phyloP scores from a whole-genome alignment of 2,797 vertebrate genomes.

The Crax fasciolata region DNA sequence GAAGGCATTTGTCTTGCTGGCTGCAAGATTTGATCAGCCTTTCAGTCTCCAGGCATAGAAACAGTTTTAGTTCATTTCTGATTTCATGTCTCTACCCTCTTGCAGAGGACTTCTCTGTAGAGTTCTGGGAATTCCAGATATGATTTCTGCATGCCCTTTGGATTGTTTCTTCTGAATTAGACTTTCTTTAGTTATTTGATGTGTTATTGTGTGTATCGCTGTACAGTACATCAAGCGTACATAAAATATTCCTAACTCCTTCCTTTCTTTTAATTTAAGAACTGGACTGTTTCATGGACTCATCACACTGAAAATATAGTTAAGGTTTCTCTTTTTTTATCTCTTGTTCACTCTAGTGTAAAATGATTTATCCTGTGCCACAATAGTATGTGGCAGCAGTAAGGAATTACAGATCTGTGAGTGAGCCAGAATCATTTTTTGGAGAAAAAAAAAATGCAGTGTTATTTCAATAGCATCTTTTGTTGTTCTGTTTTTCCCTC shows the following conservation, averaged over 20 bases:
- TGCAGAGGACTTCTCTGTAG: not conserved
- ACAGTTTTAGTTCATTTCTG: not conserved
- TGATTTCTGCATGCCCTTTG: not conserved
- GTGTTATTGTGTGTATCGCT: not conserved
- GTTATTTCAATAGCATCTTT: not conserved
- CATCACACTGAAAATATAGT: not conserved
- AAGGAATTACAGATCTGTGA: slow-evolving; percentile 2
- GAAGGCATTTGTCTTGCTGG: not conserved
- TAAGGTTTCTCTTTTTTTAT: not conserved
- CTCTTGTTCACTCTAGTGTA: not conserved
- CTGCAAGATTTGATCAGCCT: not conserved
- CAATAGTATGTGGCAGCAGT: not conserved
- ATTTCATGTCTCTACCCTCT: not conserved
- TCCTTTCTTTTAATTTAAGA: not conserved
- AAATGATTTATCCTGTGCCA: slow-evolving; percentile 6
- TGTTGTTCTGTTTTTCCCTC: not conserved
- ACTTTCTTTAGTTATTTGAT: not conserved
- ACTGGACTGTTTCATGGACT: not conserved
- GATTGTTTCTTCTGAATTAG: not conserved
- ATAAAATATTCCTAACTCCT: not conserved
- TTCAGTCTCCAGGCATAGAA: not conserved
- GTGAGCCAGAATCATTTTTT: not conserved
- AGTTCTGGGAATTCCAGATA: not conserved
- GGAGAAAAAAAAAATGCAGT: not conserved
- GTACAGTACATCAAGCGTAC: not conserved